phyloP scores from a whole-genome alignment of 2,888 invertebrate species.

The Acrobasis repandana region DNA sequence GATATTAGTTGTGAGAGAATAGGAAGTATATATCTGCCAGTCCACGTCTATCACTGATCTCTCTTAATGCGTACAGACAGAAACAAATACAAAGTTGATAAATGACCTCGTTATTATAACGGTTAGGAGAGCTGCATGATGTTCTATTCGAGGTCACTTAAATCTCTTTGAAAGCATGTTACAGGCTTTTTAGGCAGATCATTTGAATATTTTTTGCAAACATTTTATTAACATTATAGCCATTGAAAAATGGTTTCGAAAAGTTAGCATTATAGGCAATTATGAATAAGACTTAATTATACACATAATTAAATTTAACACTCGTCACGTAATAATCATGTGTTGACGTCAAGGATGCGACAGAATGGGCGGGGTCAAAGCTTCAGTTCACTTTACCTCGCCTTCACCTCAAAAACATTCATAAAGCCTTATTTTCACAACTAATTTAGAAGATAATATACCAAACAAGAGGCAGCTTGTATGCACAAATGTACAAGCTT shows the following conservation, averaged over 20 bases:
- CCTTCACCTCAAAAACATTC: slow-evolving; percentile 54
- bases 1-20: too few species aligned
- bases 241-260: slow-evolving; percentile 31
- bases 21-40: slow-evolving; percentile 29
- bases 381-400: slow-evolving; percentile 48
- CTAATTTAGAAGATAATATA: slow-evolving; percentile 43
- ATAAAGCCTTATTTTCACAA: slow-evolving; percentile 46
- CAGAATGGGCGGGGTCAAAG: slow-evolving; percentile 46
- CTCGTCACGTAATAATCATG: slow-evolving; percentile 44
- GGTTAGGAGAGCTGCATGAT: slow-evolving; percentile 75
- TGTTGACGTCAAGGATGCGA: slow-evolving; percentile 54
- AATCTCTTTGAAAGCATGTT: slow-evolving; percentile 69
- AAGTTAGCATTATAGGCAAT: slow-evolving; percentile 29
- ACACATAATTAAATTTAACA: slow-evolving; percentile 44
- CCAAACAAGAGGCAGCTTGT: slow-evolving; percentile 34
- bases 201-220: slow-evolving; percentile 51
- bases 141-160: slow-evolving; percentile 76
- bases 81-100: slow-evolving; percentile 77
- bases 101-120: slow-evolving; percentile 81
- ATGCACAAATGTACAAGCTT: not conserved
- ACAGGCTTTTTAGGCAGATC: slow-evolving; percentile 62
- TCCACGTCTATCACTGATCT: slow-evolving; percentile 42
- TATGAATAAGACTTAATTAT: slow-evolving; percentile 54
- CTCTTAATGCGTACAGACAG: slow-evolving; percentile 61
- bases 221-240: slow-evolving; percentile 26